phyloP scores from a whole-genome alignment of 1,140 invertebrate species.

The Oncopodura yosiiana region DNA sequence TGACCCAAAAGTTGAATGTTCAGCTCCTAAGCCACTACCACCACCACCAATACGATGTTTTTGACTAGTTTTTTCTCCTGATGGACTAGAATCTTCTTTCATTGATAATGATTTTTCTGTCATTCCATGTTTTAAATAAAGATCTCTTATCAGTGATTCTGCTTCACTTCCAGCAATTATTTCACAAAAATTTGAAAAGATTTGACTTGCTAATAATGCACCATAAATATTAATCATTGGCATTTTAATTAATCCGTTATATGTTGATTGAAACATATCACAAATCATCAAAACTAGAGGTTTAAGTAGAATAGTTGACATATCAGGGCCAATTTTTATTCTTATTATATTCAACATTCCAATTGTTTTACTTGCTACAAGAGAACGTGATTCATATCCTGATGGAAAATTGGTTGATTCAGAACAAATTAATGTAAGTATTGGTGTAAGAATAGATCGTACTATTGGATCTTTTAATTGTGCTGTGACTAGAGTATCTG shows the following conservation, averaged over 20 bases:
- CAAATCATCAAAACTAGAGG: conserved; percentile 25
- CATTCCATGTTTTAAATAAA: conserved; percentile 20
- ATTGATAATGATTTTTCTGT: conserved; percentile 6
- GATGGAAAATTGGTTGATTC: conserved; percentile 24
- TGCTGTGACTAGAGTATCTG: conserved; percentile 28
- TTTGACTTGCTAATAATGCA: conserved; percentile 8
- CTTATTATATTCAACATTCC: conserved; percentile 28
- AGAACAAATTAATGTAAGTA: conserved; percentile 21
- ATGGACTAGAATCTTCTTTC: conserved; percentile 19
- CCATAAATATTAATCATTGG: conserved; percentile 12
- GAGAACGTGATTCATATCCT: conserved; percentile 2
- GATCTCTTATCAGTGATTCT: conserved; percentile 17
- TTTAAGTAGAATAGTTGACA: conserved; percentile 20
- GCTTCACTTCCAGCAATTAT: conserved; percentile 24
- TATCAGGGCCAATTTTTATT: conserved; percentile 32
- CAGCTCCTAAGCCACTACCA: too few relatives aligned
- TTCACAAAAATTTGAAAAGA: conserved; percentile 27
- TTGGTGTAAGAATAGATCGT: conserved; percentile 16
- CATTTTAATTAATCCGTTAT: conserved; percentile 7
- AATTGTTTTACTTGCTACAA: conserved; percentile 16
- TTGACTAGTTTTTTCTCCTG: conserved; percentile 5
- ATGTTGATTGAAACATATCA: conserved; percentile 15
- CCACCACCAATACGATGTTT: conserved; percentile 6
- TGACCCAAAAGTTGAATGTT: conserved; percentile 27
- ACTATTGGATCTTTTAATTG: conserved; percentile 21